phyloP scores from a whole-genome alignment of 1,140 invertebrate species.

The Acromyrmex heyeri region DNA sequence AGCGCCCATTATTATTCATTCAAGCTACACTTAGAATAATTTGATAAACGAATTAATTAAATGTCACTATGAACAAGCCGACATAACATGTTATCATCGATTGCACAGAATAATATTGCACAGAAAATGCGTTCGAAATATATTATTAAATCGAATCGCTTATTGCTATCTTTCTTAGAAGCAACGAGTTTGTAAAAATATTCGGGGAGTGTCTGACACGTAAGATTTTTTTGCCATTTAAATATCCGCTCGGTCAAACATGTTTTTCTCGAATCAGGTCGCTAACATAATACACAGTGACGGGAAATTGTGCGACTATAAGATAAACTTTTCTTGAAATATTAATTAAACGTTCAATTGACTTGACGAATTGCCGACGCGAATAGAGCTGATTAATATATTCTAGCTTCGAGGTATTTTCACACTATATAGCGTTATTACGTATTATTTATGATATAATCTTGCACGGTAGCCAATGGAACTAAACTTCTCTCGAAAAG shows the following conservation, averaged over 20 bases:
- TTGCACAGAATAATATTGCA: conserved; percentile 25
- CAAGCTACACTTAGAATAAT: conserved; percentile 44
- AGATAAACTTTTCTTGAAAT: conserved; percentile 24
- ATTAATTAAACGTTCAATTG: conserved; percentile 33
- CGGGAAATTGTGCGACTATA: conserved; percentile 4
- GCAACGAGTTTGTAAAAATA: conserved; percentile 26
- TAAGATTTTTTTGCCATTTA: conserved; percentile 32
- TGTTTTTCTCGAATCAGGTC: background rate
- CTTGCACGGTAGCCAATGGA: conserved; percentile 1
- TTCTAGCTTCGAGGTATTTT: conserved; percentile 39
- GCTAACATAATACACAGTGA: conserved; percentile 27
- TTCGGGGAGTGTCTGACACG: conserved; percentile 29
- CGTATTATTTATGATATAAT: background rate
- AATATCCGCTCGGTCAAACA: background rate
- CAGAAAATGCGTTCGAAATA: conserved; percentile 15
- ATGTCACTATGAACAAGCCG: conserved; percentile 13
- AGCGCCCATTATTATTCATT: conserved; percentile 49
- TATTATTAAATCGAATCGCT: conserved; percentile 53
- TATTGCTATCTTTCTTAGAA: conserved; percentile 56
- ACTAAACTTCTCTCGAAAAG: background rate
- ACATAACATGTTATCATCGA: conserved; percentile 49
- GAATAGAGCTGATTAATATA: conserved; percentile 9
- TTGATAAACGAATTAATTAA: conserved; percentile 63
- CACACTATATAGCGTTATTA: conserved; percentile 23
- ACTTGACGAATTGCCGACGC: conserved; percentile 29